Conservation (phyloP, 2,888 invertebrate genomes). For the Alviniconcha strummeri region DNA sequence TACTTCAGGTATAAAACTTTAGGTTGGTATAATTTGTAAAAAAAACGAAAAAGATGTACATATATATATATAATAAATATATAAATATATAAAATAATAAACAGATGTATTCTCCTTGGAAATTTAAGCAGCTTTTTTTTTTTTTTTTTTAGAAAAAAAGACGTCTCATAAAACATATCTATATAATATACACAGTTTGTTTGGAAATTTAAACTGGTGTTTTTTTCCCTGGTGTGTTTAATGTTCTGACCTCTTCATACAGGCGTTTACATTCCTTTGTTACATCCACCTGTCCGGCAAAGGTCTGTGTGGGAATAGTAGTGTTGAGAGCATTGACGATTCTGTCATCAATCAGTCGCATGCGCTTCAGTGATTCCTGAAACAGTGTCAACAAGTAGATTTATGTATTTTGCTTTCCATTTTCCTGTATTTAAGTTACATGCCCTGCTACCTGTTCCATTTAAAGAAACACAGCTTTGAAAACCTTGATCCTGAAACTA, state of each 20-base stretch:
- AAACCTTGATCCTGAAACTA: not conserved
- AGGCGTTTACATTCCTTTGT: conserved; percentile 84
- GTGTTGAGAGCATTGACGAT: conserved; percentile 91
- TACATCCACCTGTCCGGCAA: conserved; percentile 83
- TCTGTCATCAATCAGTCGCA: conserved; percentile 91
- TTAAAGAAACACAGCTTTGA: not conserved
- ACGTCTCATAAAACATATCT: too few species aligned
- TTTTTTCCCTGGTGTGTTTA: too few species aligned
- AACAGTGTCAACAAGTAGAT: conserved; percentile 39
- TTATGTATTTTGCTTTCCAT: not conserved
- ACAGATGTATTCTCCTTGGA: too few species aligned
- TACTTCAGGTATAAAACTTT: too few species aligned
- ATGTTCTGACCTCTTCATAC: conserved; percentile 80
- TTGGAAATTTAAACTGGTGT: too few species aligned
- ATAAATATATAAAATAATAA: too few species aligned
- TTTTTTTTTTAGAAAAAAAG: too few species aligned
- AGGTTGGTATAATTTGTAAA: too few species aligned
- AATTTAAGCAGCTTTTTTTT: too few species aligned
- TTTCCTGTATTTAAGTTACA: not conserved
- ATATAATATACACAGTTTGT: too few species aligned
- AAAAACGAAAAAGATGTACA: too few species aligned
- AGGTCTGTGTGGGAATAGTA: conserved; percentile 91
- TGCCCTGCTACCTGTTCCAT: not conserved
- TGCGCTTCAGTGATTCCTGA: conserved; percentile 88
- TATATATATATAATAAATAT: too few species aligned